Percentiles rank a stretch among this genome's conserved stretches.
These are phyloP conservation scores for Trachelus stipa DNA, from an alignment of 2,888 invertebrate species.

Conservation along the genomic window DNA sequence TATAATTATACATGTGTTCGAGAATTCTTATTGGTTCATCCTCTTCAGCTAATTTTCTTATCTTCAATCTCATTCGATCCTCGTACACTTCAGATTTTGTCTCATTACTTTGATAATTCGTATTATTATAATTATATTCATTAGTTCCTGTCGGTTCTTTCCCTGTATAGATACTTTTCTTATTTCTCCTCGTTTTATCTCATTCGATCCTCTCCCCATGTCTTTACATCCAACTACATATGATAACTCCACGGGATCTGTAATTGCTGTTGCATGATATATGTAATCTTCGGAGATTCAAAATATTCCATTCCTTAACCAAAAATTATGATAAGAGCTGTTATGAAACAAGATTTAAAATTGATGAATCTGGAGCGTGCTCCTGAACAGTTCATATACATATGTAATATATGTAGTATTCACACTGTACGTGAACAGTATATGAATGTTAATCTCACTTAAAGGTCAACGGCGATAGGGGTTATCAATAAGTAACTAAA, in stretches of 20 bases:
- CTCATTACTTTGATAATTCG: no score
- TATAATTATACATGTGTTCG: not conserved
- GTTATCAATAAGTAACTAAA: not conserved
- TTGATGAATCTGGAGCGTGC: not conserved
- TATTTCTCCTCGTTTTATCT: not conserved
- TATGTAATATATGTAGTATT: not conserved
- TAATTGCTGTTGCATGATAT: not conserved
- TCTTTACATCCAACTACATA: not conserved
- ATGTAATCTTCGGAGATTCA: not conserved
- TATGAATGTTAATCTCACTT: not conserved
- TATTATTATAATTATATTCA: no score
- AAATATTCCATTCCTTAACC: not conserved
- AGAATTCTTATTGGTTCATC: not conserved
- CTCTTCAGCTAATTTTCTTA: no score
- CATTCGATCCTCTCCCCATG: not conserved
- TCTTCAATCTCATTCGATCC: no score
- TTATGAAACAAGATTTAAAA: not conserved
- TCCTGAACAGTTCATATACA: not conserved
- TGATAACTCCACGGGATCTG: not conserved
- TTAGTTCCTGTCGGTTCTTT: no score
- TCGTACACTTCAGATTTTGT: no score
- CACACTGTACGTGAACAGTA: not conserved
- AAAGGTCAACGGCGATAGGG: not conserved
- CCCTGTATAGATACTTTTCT: not conserved
- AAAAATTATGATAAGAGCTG: not conserved